Evolutionary conservation across 1,140 invertebrate species (phyloP).

Genomic region (Pissodes strobi): DNA sequence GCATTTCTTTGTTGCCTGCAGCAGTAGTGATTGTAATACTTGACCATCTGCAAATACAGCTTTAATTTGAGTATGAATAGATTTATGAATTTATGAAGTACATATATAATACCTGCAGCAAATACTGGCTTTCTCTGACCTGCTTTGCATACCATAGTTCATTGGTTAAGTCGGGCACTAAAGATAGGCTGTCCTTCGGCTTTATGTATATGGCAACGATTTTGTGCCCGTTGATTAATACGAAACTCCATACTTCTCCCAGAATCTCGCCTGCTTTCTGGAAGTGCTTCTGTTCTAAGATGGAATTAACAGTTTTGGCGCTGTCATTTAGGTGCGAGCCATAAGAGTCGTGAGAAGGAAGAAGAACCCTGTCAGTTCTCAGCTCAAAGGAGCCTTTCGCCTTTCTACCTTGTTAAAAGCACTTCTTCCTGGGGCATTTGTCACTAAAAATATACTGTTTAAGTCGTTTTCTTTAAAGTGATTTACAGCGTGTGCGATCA

Average conservation of each 20-base stretch:
- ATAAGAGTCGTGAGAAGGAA: constrained; percentile 2
- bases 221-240: background rate
- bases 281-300: background rate
- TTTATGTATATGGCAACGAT: constrained; percentile 7
- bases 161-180: background rate
- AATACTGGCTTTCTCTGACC: constrained; percentile 10
- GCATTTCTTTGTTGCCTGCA: too few relatives aligned
- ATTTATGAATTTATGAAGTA: too few relatives aligned
- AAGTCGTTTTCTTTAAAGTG: background rate
- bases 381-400: background rate
- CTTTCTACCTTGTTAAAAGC: background rate
- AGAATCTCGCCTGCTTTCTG: background rate
- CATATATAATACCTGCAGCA: constrained; percentile 9
- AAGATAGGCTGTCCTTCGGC: background rate
- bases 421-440: background rate
- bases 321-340: constrained; percentile 2
- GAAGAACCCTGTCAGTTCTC: background rate
- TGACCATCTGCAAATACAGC: too few relatives aligned
- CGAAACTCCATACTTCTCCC: background rate
- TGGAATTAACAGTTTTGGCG: background rate
- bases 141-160: constrained; percentile 5
- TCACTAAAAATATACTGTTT: background rate
- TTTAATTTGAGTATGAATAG: too few relatives aligned
- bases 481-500: too few relatives aligned
- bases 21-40: too few relatives aligned